Evolutionary conservation across 2,113 vertebrate species (phyloP).

Genomic region (Heterocephalus glaber): DNA sequence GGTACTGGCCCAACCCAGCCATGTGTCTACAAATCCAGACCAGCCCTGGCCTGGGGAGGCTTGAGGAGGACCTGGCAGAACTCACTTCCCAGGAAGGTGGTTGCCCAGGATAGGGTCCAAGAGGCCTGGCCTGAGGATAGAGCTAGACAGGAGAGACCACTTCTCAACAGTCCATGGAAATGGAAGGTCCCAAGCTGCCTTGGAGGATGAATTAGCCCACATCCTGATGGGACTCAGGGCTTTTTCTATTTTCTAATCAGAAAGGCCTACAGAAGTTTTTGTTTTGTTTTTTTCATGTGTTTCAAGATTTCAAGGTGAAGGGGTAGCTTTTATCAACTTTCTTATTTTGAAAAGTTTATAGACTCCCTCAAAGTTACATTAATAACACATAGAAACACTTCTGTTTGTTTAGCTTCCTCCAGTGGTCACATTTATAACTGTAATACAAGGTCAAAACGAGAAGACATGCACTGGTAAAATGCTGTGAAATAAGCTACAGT

Average conservation of each 20-base stretch:
- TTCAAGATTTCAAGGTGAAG: background rate
- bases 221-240: fast-evolving
- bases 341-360: conserved; percentile 15
- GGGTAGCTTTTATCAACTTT: background rate
- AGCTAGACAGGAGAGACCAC: background rate
- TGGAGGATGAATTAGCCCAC: background rate
- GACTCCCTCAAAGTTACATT: background rate
- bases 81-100: conserved; percentile 7
- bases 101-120: background rate
- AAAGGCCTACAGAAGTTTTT: background rate
- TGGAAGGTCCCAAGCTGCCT: background rate
- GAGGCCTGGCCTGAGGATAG: background rate
- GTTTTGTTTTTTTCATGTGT: background rate
- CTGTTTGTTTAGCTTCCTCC: background rate
- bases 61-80: conserved; percentile 45
- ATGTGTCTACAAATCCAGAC: conserved; percentile 1
- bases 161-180: background rate
- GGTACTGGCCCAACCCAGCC: conserved; percentile 50
- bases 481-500: background rate
- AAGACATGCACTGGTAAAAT: background rate
- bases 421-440: background rate
- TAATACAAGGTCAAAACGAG: background rate
- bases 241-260: background rate
- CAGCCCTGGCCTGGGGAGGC: conserved; percentile 57
- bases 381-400: background rate